Evolutionary conservation across 2,797 vertebrate genomes (phyloP), one percentile per base, ranked within the genome.

Genomic region (Craterocephalus amniculus): DNA sequence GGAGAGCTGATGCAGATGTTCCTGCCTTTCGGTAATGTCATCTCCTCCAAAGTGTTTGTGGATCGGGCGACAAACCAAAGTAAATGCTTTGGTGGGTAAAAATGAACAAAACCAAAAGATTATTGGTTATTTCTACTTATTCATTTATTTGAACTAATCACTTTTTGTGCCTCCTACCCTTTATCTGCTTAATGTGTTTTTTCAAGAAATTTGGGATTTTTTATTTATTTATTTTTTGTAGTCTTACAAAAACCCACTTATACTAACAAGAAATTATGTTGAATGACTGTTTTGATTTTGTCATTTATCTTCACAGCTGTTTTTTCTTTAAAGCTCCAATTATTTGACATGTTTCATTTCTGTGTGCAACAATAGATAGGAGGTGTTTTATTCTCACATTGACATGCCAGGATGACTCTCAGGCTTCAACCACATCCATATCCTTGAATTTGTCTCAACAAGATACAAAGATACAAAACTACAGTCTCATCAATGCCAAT

Each of bases 21-120:
- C 96, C 97, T 99, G 95, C 97, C 98, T 96, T 99, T 99, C 96
- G 97, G 98, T 98, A 99, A 98, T 98, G 98, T 99, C 97, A 99
- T 99, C 98, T 99, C 98, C 96, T 99, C 97, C 96, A 99, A 99
- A 98, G 97, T 99, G 97, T 99, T 99, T 98, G 97, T 99, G 97
- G 97, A 99, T 98, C 97, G 98, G 96, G 98, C 97, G 97, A 99
- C 97, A 97, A 99, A 99, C 98, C 98, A 99, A 98, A 99, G 97
- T 98, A 99, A 98, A 98, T 98, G 97, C 97, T 99, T 99, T 98
- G 98, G 97, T 99, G 97, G 97, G 97, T 99, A 98, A 95, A 95
- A 94, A 93, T 89, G 83, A 90, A 94, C 93, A 93, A 92, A 93
- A 94, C 89, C 91, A 93, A 93, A 92, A 90, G 87, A 90, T 88